phyloP scores from a whole-genome alignment of 2,113 vertebrate genomes.

The Acrocephalus arundinaceus region DNA sequence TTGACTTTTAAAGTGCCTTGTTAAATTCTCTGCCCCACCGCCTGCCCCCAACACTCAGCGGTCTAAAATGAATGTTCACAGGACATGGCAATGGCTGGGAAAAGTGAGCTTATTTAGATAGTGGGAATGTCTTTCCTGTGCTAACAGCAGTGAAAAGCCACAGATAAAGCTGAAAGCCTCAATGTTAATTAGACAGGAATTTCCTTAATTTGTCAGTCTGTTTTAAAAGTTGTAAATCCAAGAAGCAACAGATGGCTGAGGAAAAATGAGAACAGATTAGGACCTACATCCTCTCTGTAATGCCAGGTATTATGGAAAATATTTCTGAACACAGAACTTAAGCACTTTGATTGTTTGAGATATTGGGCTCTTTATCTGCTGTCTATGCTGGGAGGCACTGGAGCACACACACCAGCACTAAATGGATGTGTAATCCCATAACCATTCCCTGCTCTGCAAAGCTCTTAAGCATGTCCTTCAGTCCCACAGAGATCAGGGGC shows the following conservation, averaged over 20 bases:
- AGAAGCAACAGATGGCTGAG: slow-evolving; percentile 10
- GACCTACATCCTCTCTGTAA: background rate
- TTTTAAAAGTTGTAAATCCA: slow-evolving; percentile 11
- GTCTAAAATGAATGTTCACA: background rate
- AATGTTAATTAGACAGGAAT: slow-evolving; percentile 7
- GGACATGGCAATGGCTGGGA: background rate
- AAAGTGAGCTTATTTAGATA: background rate
- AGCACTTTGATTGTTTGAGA: background rate
- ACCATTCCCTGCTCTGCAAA: background rate
- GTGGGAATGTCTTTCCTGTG: background rate
- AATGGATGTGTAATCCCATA: background rate
- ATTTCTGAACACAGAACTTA: slow-evolving; percentile 7
- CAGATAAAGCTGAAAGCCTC: slow-evolving; percentile 14
- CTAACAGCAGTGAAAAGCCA: slow-evolving; percentile 16
- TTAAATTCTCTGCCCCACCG: too few relatives aligned
- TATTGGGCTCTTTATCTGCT: background rate
- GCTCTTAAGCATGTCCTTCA: background rate
- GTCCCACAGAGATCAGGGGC: background rate
- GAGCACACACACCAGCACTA: background rate
- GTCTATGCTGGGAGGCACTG: background rate
- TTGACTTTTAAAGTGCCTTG: background rate
- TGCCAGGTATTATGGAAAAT: slow-evolving; percentile 14
- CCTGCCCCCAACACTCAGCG: too few relatives aligned
- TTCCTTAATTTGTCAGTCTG: slow-evolving; percentile 19
- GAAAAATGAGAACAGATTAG: background rate